A percentile compares a stretch with the other conserved stretches of the same genome.
Conservation (phyloP, 2,113 vertebrate genomes). For the Vanacampus margaritifer region DNA sequence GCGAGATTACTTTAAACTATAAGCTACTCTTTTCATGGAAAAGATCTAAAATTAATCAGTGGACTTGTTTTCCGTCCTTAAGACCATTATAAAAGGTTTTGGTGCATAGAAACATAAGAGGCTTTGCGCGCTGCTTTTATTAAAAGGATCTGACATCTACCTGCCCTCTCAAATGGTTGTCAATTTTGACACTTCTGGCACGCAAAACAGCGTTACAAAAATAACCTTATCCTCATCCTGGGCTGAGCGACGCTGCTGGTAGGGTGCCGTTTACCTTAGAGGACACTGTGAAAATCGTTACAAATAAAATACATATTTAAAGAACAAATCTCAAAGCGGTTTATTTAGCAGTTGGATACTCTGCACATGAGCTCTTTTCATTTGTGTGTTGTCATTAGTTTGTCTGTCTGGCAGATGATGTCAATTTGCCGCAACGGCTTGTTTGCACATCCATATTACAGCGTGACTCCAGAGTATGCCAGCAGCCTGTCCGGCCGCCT, state of each 20-base stretch:
- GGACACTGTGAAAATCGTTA: conserved; percentile 14
- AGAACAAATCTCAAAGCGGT: conserved; percentile 49
- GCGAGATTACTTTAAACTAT: conserved; percentile 69
- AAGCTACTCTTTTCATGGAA: conserved; percentile 72
- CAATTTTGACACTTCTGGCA: conserved; percentile 53
- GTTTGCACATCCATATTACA: conserved; percentile 43
- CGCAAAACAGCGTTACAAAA: conserved; percentile 35
- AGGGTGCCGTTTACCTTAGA: conserved; percentile 40
- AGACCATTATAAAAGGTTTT: conserved; percentile 67
- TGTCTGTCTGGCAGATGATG: conserved; percentile 50
- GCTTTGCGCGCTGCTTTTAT: conserved; percentile 68
- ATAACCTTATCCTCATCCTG: conserved; percentile 15
- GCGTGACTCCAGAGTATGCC: conserved; percentile 43
- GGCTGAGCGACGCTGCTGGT: conserved; percentile 16
- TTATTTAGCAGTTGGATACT: conserved; percentile 48
- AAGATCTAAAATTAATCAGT: conserved; percentile 74
- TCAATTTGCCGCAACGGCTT: conserved; percentile 47
- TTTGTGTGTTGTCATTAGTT: conserved; percentile 62
- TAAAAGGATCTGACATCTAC: conserved; percentile 72
- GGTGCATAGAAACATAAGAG: conserved; percentile 63
- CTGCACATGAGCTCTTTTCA: conserved; percentile 46
- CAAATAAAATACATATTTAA: conserved; percentile 56
- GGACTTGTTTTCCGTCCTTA: conserved; percentile 61
- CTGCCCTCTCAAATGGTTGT: conserved; percentile 66
- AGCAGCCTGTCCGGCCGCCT: conserved; percentile 43